Evolutionary conservation across 2,888 invertebrate genomes (phyloP).

Genomic region (Hypomecis atomaria): DNA sequence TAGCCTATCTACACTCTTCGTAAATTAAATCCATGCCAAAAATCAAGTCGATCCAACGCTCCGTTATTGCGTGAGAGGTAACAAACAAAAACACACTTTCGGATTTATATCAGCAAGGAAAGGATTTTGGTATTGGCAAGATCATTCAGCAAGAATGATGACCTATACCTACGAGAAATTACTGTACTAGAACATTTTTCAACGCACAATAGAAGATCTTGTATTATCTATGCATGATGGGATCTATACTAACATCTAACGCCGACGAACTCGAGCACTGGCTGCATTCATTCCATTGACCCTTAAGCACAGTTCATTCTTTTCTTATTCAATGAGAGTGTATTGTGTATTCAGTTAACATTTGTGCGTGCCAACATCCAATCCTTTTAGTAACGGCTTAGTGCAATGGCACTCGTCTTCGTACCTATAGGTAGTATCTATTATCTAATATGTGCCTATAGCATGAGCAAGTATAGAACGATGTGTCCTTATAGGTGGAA

Average conservation of each 20-base stretch:
- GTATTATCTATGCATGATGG: not conserved
- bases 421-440: not conserved
- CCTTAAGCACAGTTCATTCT: constrained; percentile 10
- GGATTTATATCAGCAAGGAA: too few relatives aligned
- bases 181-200: not conserved
- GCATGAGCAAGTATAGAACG: not conserved
- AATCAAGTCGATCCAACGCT: too few relatives aligned
- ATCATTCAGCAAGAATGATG: too few relatives aligned
- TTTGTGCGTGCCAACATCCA: constrained; percentile 22
- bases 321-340: constrained; percentile 24
- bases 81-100: too few relatives aligned
- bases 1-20: too few relatives aligned
- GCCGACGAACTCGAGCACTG: not conserved
- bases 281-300: constrained; percentile 16
- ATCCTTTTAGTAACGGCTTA: constrained; percentile 20
- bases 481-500: too few relatives aligned
- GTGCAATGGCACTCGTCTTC: constrained; percentile 8
- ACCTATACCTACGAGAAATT: too few relatives aligned
- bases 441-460: not conserved
- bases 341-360: constrained; percentile 18
- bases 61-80: too few relatives aligned
- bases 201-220: not conserved
- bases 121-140: too few relatives aligned
- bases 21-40: too few relatives aligned
- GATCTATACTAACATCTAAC: not conserved